A percentile compares a stretch with the other conserved stretches of the same genome.
These are phyloP conservation scores for Agrochola litura DNA, from an alignment of 2,888 invertebrate species.

Conservation along the genomic window DNA sequence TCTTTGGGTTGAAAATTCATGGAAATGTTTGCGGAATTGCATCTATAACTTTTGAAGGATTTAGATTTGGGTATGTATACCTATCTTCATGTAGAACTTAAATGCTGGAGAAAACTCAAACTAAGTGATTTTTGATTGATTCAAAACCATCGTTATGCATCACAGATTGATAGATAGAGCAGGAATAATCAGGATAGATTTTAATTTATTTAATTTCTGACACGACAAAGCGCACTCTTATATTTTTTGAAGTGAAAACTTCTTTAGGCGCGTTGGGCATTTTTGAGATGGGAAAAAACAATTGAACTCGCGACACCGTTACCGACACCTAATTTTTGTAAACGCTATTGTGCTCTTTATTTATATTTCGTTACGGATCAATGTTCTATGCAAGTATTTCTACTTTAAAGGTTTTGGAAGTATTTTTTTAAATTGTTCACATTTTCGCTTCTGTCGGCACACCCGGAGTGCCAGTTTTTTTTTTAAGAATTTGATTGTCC, in stretches of 20 bases:
- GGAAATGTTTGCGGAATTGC: conserved; percentile 3
- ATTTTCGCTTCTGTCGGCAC: too few species aligned
- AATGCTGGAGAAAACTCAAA: not conserved
- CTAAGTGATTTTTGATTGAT: not conserved
- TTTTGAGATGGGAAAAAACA: too few species aligned
- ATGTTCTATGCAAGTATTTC: too few species aligned
- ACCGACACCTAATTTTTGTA: too few species aligned
- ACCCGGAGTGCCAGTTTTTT: not conserved
- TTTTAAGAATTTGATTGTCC: not conserved
- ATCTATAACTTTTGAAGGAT: not conserved
- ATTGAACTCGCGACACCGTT: too few species aligned
- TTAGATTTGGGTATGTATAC: not conserved
- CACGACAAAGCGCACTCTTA: not conserved
- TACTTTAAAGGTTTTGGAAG: too few species aligned
- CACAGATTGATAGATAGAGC: not conserved
- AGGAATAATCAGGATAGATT: not conserved
- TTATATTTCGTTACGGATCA: too few species aligned
- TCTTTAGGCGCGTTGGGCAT: too few species aligned
- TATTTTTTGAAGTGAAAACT: not conserved
- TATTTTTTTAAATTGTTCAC: too few species aligned
- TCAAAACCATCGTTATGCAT: too few species aligned
- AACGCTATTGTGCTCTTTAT: too few species aligned
- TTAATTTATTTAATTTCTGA: not conserved
- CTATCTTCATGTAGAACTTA: too few species aligned
- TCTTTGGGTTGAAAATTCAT: not conserved